Evolutionary conservation across 1,140 invertebrate genomes (phyloP), one percentile per base, ranked within the genome.

Genomic region (Dendrolimus punctatus): DNA sequence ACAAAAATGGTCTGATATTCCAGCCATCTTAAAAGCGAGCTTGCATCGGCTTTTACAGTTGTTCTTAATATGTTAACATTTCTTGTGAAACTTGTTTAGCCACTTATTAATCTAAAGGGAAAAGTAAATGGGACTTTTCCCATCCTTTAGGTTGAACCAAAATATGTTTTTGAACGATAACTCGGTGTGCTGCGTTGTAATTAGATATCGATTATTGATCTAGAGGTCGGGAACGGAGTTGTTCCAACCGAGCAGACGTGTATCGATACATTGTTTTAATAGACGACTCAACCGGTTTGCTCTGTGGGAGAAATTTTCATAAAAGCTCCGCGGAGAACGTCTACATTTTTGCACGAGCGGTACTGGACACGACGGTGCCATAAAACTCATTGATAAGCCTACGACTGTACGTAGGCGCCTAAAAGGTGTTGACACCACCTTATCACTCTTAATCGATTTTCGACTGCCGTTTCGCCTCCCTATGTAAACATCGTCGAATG

Each of bases 401-500:
- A n/a, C n/a, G n/a, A 60, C 46, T 60, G 55, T 63, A n/a, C 62
- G 59, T 63, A 66, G 79, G 79, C 79, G 80, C 77, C 79, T 73
- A 55, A 57, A 55, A 75, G 66, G 66, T 83, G 74, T 82, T 83
- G 73, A 80, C 80, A 73, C 52, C 53, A 57, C 53, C 58, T 83
- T 86, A 86, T 86, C 82, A 57, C 57, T 55, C 69, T 70, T 85
- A 82, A 81, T 84, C 82, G 77, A 74, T 73, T 76, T 76, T 80
- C 66, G 82, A 80, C 80, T 84, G 80, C 83, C 83, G 83, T 83
- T 83, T 81, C 69, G 76, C 70, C 71, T 77, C 73, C 76, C 72
- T 84, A 63, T 68, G 79, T 78, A 75, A 84, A 85, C 78, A 81
- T 64, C 48, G 71, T 72, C 69, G 72, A 76, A 77, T 85, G 80